Evolutionary conservation across 2,113 vertebrate genomes (phyloP), one percentile per base, ranked within the genome.

Genomic region (Serilophus lunatus): DNA sequence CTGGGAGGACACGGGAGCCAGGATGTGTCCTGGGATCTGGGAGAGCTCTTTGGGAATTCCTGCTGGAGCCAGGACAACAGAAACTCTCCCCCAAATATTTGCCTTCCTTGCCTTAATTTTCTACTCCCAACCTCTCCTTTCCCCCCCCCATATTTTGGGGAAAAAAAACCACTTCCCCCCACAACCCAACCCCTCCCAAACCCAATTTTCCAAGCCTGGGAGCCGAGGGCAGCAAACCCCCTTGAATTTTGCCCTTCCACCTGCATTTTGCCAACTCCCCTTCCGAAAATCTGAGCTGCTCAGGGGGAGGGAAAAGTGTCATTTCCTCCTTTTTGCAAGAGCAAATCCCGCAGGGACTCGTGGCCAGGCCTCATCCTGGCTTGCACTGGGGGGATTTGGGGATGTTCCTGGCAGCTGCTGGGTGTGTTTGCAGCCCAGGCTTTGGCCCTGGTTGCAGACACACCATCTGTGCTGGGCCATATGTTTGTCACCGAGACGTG

Each of bases 291-390:
- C 50, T 1, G 2, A 45, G 51, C 45, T 23, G 56, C 2, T 20
- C 4, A 0, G n/a, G 12, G 45, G 0, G 10, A 9, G 49, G 35
- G 20, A 2, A 1, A 4, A 44, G 24, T 2, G n/a, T 22, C 18
- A 6, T 23, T 36, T 19, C 11, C 7, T 10, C 26, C 7, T 68
- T 60, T n/a, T n/a, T 10, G 17, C 65, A 20, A 10, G 20, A 68
- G 49, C 26, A n/a, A 33, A 77, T 50, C 49, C 38, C 22, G 3
- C 3, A 4, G 23, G 11, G 12, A 26, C 16, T 13, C 2, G 4
- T 33, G 54, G 31, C 24, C 19, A 3, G 3, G 19, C 23, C 22
- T 11, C 0, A 0, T 42, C n/a, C 53, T 51, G 22, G 71, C 28
- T 57, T 36, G 25, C 13, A 2, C 19, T 7, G 17, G 0, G 31